Evolutionary conservation across 2,888 invertebrate genomes (phyloP).

Genomic region (Phytoseiulus persimilis): DNA sequence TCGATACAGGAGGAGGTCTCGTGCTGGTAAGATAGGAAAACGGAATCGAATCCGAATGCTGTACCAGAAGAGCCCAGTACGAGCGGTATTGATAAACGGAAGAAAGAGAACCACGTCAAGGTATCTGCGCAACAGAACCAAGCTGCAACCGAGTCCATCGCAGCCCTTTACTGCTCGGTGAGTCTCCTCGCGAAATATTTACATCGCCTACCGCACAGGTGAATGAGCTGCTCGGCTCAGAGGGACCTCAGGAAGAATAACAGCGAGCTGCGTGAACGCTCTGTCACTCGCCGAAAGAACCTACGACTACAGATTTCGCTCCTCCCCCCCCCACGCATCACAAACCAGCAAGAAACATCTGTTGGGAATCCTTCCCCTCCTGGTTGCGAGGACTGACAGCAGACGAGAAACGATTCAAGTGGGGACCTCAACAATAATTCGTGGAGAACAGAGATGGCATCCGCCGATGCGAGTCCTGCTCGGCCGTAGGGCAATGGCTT

Average conservation of each 20-base stretch:
- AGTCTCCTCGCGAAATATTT: not conserved
- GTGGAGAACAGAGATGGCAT: too few relatives aligned
- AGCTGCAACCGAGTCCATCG: not conserved
- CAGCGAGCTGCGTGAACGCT: not conserved
- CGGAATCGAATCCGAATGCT: not conserved
- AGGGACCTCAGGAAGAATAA: not conserved
- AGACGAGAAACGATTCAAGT: too few relatives aligned
- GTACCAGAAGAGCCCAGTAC: not conserved
- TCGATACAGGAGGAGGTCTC: too few relatives aligned
- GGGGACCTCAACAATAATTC: too few relatives aligned
- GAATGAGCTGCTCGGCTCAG: not conserved
- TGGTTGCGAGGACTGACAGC: too few relatives aligned
- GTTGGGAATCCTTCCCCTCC: not conserved
- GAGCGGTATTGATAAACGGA: not conserved
- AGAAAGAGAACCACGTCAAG: not conserved
- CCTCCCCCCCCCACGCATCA: not conserved
- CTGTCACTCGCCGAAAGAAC: not conserved
- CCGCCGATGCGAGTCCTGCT: too few relatives aligned
- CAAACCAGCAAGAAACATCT: not conserved
- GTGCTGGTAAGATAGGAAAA: too few relatives aligned
- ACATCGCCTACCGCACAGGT: not conserved
- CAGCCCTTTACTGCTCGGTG: not conserved
- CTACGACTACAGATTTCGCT: not conserved
- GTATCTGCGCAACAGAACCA: not conserved
- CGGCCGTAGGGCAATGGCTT: too few relatives aligned